These are phyloP conservation scores for Dasyurus viverrinus DNA, from an alignment of 2,113 vertebrate genomes.

Conservation along the genomic window DNA sequence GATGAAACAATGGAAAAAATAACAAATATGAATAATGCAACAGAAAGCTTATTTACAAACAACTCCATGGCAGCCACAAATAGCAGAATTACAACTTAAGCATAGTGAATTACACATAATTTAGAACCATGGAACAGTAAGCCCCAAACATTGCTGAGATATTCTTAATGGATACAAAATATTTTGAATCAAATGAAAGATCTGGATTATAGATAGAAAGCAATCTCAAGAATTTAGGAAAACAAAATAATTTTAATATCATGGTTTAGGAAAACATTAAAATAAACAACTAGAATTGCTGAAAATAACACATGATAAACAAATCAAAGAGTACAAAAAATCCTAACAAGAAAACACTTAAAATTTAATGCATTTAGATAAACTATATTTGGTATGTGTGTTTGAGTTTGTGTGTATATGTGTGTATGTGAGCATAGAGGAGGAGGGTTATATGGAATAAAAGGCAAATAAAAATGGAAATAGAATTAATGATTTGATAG, in stretches of 20 bases:
- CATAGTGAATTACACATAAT: neutral
- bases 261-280: neutral
- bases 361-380: neutral
- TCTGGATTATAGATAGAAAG: neutral
- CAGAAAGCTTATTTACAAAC: neutral
- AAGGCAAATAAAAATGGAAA: neutral
- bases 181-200: neutral
- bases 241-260: neutral
- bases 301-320: neutral
- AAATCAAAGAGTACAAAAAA: neutral
- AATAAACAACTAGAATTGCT: neutral
- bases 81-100: neutral
- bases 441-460: neutral
- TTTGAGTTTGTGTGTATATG: too few species aligned
- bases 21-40: neutral
- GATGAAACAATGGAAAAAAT: neutral
- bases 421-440: neutral
- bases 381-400: neutral
- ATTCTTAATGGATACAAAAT: too few species aligned
- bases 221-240: too few species aligned
- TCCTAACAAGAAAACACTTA: neutral
- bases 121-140: neutral
- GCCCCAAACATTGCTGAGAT: neutral
- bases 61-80: neutral
- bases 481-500: neutral